Evolutionary conservation across 2,888 invertebrate species (phyloP).

Genomic region (Idaea dimidiata): DNA sequence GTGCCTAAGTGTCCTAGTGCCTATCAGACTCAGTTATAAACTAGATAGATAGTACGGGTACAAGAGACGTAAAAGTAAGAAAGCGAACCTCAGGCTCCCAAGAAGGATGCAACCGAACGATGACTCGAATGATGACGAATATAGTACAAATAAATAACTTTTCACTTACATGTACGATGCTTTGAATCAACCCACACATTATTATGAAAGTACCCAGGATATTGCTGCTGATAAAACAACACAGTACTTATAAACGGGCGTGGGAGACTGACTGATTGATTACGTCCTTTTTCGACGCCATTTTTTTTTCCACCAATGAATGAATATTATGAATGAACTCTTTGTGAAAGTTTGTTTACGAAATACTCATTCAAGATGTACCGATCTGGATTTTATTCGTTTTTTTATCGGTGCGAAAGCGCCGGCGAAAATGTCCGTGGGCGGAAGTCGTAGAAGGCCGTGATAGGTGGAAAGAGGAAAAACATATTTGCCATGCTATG

Average conservation of each 20-base stretch:
- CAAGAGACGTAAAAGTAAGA: no score
- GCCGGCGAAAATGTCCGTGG: no score
- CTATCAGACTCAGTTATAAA: no score
- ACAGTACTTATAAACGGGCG: constrained; percentile 37
- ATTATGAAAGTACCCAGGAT: constrained; percentile 44
- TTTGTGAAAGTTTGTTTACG: constrained; percentile 31
- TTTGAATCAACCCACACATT: constrained; percentile 39
- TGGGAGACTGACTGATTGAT: constrained; percentile 54
- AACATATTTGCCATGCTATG: no score
- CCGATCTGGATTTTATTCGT: constrained; percentile 10
- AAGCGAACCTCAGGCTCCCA: no score
- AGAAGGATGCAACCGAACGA: no score
- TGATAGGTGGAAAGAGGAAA: no score
- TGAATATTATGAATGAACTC: constrained; percentile 40
- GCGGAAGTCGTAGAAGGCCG: no score
- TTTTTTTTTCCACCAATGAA: constrained; percentile 47
- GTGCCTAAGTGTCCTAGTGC: no score
- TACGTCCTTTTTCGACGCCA: constrained; percentile 50
- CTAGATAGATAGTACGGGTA: no score
- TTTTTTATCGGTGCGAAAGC: constrained; percentile 10
- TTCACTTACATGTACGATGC: constrained; percentile 41
- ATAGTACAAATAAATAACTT: constrained; percentile 12
- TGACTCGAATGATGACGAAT: no score
- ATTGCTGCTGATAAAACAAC: constrained; percentile 49
- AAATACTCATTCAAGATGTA: constrained; percentile 17